These are phyloP conservation scores for Halichoeres trimaculatus DNA, from an alignment of 2,113 vertebrate species.

Conservation along the genomic window DNA sequence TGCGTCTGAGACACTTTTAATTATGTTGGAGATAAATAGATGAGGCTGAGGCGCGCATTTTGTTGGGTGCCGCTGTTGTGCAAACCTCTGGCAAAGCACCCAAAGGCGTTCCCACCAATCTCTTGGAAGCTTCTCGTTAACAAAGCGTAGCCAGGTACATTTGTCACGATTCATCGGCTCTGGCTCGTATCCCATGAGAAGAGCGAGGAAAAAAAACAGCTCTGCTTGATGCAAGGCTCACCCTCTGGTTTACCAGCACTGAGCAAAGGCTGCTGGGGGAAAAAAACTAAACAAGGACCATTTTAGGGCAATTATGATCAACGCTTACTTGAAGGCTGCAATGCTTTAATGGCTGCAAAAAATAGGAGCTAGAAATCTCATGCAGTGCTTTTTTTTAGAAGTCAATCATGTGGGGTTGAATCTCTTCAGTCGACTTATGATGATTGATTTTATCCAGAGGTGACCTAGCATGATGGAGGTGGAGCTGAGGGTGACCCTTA, in stretches of 20 bases:
- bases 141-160: constrained; percentile 72
- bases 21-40: constrained; percentile 49
- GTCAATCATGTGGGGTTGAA: constrained; percentile 38
- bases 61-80: constrained; percentile 65
- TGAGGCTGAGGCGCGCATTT: constrained; percentile 58
- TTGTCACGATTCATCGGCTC: constrained; percentile 67
- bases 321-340: constrained; percentile 1
- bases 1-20: constrained; percentile 53
- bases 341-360: constrained; percentile 19
- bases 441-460: no score
- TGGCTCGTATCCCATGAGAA: constrained; percentile 62
- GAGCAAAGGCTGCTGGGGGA: constrained; percentile 27
- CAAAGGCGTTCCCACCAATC: constrained; percentile 66
- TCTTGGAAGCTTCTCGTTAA: constrained; percentile 61
- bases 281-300: constrained; percentile 24
- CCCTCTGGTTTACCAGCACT: constrained; percentile 23
- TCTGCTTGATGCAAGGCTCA: constrained; percentile 31
- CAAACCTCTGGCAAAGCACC: constrained; percentile 68
- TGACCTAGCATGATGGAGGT: background rate
- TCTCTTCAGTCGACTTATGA: constrained; percentile 12
- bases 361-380: constrained; percentile 1
- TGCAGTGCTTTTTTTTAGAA: constrained; percentile 26
- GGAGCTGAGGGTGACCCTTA: constrained; percentile 44
- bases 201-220: background rate
- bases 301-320: constrained; percentile 21